Conservation (phyloP, 2,113 vertebrate species). For the Plectropomus leopardus region DNA sequence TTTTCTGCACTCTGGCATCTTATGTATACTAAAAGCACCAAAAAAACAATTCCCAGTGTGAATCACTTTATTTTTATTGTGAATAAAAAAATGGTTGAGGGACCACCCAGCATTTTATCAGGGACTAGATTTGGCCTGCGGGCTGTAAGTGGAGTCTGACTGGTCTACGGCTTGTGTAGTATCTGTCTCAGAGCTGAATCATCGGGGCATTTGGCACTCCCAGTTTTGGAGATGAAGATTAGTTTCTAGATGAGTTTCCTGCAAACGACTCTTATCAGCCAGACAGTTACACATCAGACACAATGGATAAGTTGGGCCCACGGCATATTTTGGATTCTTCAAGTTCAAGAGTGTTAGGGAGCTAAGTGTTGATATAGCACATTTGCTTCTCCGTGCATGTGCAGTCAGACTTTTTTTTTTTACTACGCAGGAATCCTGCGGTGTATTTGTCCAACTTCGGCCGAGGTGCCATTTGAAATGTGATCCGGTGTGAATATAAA, state of each 20-base stretch:
- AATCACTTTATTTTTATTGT: too few species aligned
- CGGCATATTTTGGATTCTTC: slow-evolving; percentile 45
- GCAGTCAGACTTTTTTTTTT: slow-evolving; percentile 20
- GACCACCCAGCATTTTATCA: too few species aligned
- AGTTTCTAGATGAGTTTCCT: slow-evolving; percentile 58
- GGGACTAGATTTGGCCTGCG: too few species aligned
- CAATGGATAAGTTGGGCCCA: not conserved
- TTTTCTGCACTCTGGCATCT: too few species aligned
- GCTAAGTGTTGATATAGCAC: slow-evolving; percentile 19
- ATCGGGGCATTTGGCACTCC: slow-evolving; percentile 35
- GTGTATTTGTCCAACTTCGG: slow-evolving; percentile 70
- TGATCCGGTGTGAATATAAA: slow-evolving; percentile 77
- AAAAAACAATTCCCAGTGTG: too few species aligned
- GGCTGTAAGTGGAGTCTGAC: too few species aligned
- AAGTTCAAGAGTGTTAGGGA: not conserved
- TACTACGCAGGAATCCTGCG: slow-evolving; percentile 44
- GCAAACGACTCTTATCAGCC: slow-evolving; percentile 13
- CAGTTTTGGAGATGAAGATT: slow-evolving; percentile 10
- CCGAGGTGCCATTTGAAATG: slow-evolving; percentile 72
- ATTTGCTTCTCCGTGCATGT: slow-evolving; percentile 21
- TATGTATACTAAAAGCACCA: too few species aligned
- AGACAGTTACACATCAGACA: slow-evolving; percentile 20
- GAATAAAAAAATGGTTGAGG: too few species aligned
- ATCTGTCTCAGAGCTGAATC: slow-evolving; percentile 39
- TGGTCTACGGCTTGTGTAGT: slow-evolving; percentile 36